Evolutionary conservation across 2,113 vertebrate species (phyloP).

Genomic region (Mobula birostris): DNA sequence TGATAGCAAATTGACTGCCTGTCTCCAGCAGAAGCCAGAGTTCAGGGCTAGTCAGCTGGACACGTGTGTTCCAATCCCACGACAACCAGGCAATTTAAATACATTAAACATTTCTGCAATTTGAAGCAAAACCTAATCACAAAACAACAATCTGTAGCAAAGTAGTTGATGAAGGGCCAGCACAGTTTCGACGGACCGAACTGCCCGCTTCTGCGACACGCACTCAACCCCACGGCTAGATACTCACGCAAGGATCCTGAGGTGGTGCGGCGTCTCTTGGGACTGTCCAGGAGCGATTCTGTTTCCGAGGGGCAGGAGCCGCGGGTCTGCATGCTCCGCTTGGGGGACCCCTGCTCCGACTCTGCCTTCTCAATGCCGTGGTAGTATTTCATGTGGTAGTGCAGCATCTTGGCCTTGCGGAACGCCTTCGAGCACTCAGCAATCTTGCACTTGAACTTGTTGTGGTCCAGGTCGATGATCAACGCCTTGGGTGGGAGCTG

Average conservation of each 20-base stretch:
- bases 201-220: neutral
- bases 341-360: constrained; percentile 61
- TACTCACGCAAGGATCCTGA: constrained; percentile 78
- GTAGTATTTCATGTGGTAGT: constrained; percentile 98
- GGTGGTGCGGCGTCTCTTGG: constrained; percentile 67
- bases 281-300: constrained; percentile 54
- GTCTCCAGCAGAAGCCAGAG: too few species aligned
- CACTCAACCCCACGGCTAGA: neutral
- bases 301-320: constrained; percentile 66
- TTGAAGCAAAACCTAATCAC: too few species aligned
- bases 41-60: too few species aligned
- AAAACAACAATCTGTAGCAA: too few species aligned
- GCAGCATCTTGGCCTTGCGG: constrained; percentile 86
- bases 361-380: constrained; percentile 81
- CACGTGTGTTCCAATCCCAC: too few species aligned
- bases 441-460: constrained; percentile 85
- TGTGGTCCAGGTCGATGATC: constrained; percentile 81
- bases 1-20: too few species aligned
- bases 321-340: constrained; percentile 70
- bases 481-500: constrained; percentile 66
- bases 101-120: too few species aligned
- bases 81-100: too few species aligned
- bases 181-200: neutral
- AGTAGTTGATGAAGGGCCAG: neutral
- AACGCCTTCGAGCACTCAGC: constrained; percentile 84